Percentiles rank a stretch among this genome's conserved stretches.
These are phyloP conservation scores for Colletes latitarsis DNA, from an alignment of 1,140 invertebrate genomes.

Conservation along the genomic window DNA sequence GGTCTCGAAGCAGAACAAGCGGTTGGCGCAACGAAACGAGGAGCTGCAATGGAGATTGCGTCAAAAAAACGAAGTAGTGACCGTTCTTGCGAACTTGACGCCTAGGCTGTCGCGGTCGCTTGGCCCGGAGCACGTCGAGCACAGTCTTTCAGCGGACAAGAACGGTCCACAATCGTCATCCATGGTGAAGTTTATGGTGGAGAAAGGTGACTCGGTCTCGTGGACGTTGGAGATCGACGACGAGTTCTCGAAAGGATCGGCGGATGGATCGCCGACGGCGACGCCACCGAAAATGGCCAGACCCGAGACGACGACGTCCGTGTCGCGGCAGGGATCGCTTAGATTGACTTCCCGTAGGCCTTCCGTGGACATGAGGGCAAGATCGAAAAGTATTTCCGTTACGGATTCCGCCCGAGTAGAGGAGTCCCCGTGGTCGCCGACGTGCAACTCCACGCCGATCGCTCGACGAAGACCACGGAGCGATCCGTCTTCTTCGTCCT, in stretches of 20 bases:
- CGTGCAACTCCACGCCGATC: conserved; percentile 69
- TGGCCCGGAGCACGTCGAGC: conserved; percentile 68
- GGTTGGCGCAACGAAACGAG: conserved; percentile 91
- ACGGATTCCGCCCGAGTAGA: conserved; percentile 52
- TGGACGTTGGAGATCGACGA: conserved; percentile 90
- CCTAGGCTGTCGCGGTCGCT: conserved; percentile 67
- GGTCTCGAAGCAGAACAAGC: conserved; percentile 88
- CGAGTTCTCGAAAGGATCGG: conserved; percentile 82
- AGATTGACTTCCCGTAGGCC: conserved; percentile 65
- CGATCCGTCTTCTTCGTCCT: conserved; percentile 60
- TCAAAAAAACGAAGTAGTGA: conserved; percentile 87
- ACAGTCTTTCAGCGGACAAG: conserved; percentile 54
- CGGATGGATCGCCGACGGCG: conserved; percentile 21
- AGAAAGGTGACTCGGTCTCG: conserved; percentile 91
- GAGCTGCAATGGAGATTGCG: conserved; percentile 92
- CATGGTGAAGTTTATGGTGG: conserved; percentile 89
- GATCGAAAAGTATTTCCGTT: conserved; percentile 73
- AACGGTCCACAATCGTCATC: conserved; percentile 78
- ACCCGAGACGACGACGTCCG: conserved; percentile 26
- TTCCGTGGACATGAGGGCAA: conserved; percentile 60
- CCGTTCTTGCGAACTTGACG: conserved; percentile 77
- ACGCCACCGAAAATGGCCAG: conserved; percentile 53
- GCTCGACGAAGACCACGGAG: conserved; percentile 67
- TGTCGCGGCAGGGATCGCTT: conserved; percentile 74
- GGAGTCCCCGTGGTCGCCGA: conserved; percentile 65